Evolutionary conservation across 2,888 invertebrate species (phyloP), one percentile per base, ranked within the genome.

Genomic region (Orchesella flavescens): DNA sequence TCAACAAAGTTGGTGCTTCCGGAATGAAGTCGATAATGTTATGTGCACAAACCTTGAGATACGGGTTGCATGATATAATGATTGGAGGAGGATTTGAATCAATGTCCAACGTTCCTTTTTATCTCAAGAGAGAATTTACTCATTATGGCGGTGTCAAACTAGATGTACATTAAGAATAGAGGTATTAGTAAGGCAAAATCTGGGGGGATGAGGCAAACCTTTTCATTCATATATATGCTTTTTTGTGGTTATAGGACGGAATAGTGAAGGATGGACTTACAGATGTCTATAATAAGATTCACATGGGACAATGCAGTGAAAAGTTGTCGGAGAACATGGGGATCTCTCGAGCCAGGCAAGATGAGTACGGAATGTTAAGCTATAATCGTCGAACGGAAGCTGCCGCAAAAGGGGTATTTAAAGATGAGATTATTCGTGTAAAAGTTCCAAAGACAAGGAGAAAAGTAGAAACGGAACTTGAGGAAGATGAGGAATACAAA

Each of bases 61-160:
- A 7, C 7, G 10, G 49, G 10, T 12, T 2, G 12, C 1, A 49
- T 49, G 49, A 15, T 12, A 49, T n/a, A 1, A 12, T 49, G 49
- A 34, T 99, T 79, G 99, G 99, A 80, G 99, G 99, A 84, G 99
- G 99, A 76, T 99, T 99, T 98, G 99, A 99, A 91, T 98, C 97
- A 76, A 99, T 99, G 99, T 98, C 98, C 0, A 98, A 99, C 91
- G 98, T 98, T 1, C 99, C 99, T 0, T 99, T 93, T 91, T 99
- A 98, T 90, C 90, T 99, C 90, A 94, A 93, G 88, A 92, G 99
- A 88, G 99, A 98, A 3, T 94, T 94, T 88, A 95, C 96, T 13
- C 93, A 96, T 9, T 99, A 99, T 90, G 99, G 99, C 19, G 98
- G 97, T 17, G 92, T 97, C 43, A 90, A 91, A 55, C 89, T 93